phyloP scores from a whole-genome alignment of 2,113 vertebrate species.

The Corythaixoides concolor region DNA sequence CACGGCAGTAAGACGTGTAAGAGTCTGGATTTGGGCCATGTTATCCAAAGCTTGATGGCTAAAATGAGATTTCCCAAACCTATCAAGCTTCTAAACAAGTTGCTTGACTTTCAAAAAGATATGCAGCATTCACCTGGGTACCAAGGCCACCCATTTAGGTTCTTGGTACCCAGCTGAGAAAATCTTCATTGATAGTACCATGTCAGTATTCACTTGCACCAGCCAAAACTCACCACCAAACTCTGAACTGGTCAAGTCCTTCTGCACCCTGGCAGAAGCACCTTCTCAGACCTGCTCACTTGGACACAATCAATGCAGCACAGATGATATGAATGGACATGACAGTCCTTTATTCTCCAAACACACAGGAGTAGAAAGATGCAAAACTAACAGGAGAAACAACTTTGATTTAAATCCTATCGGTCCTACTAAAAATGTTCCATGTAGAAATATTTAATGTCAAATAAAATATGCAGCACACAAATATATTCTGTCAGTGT shows the following conservation, averaged over 20 bases:
- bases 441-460: neutral
- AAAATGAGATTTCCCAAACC: neutral
- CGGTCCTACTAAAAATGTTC: neutral
- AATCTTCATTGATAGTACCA: neutral
- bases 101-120: neutral
- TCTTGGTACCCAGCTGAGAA: neutral
- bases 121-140: neutral
- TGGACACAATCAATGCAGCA: neutral
- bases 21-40: neutral
- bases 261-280: neutral
- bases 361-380: neutral
- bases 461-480: slow-evolving; percentile 11
- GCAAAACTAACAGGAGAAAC: neutral
- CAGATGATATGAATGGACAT: neutral
- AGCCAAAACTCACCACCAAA: neutral
- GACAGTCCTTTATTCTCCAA: neutral
- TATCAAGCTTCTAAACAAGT: neutral
- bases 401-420: neutral
- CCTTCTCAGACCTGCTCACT: neutral
- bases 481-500: neutral
- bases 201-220: neutral
- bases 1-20: neutral
- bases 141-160: neutral
- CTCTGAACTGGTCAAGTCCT: neutral
- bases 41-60: neutral